Evolutionary conservation across 2,113 vertebrate species (phyloP), one percentile per base, ranked within the genome.

Genomic region (Cebus imitator): DNA sequence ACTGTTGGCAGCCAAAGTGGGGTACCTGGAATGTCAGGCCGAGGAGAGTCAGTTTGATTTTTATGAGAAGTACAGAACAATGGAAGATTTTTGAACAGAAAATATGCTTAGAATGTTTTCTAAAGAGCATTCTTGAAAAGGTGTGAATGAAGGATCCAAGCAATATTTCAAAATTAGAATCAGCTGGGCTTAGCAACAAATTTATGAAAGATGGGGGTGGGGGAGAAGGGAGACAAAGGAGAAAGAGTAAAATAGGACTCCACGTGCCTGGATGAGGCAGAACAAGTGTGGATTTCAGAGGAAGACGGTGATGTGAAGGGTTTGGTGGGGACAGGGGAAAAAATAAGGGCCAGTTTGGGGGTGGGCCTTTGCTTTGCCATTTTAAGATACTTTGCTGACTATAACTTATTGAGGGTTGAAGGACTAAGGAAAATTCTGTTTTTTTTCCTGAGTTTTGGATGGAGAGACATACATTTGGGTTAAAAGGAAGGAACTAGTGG

Each of bases 121-220:
- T 58, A 58, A 90, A 94, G 72, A 32, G 40, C n/a, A 45, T 43
- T 52, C 72, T 85, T 72, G 43, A 58, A 85, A 92, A 64, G 48
- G 68, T 73, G 20, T 80, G 40, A 45, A 32, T 45, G 68, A 52
- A 58, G 79, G 80, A 82, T 48, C 81, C 64, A 12, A 80, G 75
- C 35, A n/a, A 11, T 64, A 23, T 27, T 84, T 88, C n/a, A 82
- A 50, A 78, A 57, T 45, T 30, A 87, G 91, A 91, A 72, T 87
- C 48, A 73, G 76, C 45, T 70, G 91, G 58, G 87, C 12, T 72
- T 87, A 50, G 64, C 52, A 58, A 75, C 35, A 55, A 12, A 18
- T 57, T 23, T 52, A 20, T 6, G 40, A 5, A 32, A 23, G 40
- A 57, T 11, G 4, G n/a, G 30, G 55, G 16, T 52, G 16, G 27